Base-by-base conservation (phyloP, 2,888 invertebrate species). In the Tenthredo mesomela region DNA sequence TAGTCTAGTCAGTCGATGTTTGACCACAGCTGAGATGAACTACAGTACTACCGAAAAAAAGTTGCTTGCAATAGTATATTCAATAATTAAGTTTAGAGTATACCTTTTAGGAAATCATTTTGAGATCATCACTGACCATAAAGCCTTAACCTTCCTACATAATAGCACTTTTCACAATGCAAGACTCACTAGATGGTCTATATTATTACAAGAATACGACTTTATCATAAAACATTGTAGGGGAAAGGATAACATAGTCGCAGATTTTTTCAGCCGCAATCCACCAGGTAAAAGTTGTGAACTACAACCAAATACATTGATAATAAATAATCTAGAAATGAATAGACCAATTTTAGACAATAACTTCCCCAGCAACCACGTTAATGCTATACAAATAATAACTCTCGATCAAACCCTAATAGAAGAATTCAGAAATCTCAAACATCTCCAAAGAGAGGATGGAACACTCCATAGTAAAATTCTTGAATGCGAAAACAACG, bases 1-100 rank as follows among this genome's bases (percentile, higher is more conserved):
- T 9, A 86, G 88, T 0, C 86, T 89, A 50, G 86, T 85, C 18
- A 89, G 89, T 85, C 86, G 88, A 29, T 85, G 86, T 2, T 84
- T 89, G 1, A 50, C 75, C 0, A 83, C 77, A 0, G 67, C 86
- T 0, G 88, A 90, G 77, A 15, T 54, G 2, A 84, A 80, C 18
- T 90, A 89, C 86, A 88, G 88, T 0, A 87, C 88, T 0, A 86
- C 89, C 0, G 89, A 90, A 84, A 89, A 89, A 50, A 89, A 91
- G 50, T 84, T 89, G 1, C 86, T 87, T 15, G 89, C 89, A 0
- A 84, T 90, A 2, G 86, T 91, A 0, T 88, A 85, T 70, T 84
- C 87, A 10, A 47, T 90, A 0, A 82, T 65, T 1, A 88, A 89
- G 80, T 89, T 90, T 85, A 87, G 89, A 50, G 87, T 87, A 2